Evolutionary conservation across 2,888 invertebrate genomes (phyloP).

Genomic region (Hyposoter dolosus): DNA sequence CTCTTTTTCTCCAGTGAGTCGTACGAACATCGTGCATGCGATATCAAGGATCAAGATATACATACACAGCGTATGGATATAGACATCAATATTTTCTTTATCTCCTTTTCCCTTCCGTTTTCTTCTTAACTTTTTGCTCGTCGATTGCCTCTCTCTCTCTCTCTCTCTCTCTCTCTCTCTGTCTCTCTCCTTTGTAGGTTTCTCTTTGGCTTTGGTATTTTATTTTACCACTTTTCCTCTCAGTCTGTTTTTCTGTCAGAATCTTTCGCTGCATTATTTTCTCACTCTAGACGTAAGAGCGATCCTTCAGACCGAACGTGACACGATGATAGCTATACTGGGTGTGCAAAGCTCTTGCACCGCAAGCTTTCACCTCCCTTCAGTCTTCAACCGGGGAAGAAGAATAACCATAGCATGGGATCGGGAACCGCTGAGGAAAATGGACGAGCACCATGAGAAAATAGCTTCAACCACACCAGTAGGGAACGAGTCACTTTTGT

Average conservation of each 20-base stretch:
- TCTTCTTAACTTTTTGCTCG: background rate
- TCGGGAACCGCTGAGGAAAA: slow-evolving; percentile 10
- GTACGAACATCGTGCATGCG: slow-evolving; percentile 56
- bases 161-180: slow-evolving; percentile 17
- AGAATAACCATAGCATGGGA: slow-evolving; percentile 26
- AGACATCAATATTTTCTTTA: background rate
- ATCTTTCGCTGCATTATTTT: slow-evolving; percentile 47
- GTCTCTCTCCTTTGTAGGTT: background rate
- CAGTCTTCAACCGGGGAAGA: slow-evolving; percentile 13
- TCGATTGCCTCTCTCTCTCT: background rate
- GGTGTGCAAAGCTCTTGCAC: slow-evolving; percentile 45
- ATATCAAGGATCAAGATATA: slow-evolving; percentile 45
- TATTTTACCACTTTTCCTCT: slow-evolving; percentile 14
- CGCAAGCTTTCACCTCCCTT: slow-evolving; percentile 17
- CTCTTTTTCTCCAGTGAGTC: slow-evolving; percentile 52
- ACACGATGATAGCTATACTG: slow-evolving; percentile 62
- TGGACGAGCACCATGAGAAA: slow-evolving; percentile 22
- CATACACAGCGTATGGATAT: slow-evolving; percentile 11
- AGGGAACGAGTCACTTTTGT: background rate
- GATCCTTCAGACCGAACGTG: slow-evolving; percentile 65
- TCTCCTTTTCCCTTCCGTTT: background rate
- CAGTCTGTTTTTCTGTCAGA: slow-evolving; percentile 12
- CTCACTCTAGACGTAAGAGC: slow-evolving; percentile 53
- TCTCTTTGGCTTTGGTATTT: background rate
- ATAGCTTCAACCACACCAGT: background rate